Base-by-base conservation (phyloP, 2,113 vertebrate genomes). In the Furnarius figulus region DNA sequence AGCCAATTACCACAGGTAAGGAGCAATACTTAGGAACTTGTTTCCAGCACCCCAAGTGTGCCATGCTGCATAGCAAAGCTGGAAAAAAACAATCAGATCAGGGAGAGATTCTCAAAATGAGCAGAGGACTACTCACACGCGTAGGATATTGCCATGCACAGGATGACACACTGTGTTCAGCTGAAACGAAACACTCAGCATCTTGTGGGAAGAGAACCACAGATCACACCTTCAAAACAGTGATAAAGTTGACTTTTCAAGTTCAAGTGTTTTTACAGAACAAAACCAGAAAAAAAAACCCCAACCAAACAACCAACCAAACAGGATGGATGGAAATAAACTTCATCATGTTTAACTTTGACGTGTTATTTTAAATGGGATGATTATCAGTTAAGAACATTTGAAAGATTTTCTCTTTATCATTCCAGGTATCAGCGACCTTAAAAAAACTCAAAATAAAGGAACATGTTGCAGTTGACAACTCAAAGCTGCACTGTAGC, bases 121-220 rank as follows among this genome's bases (percentile, higher is more conserved):
- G 10, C 19, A 53, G 40, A 55, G 16, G 22, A 65, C 65, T 67
- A 71, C 12, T 74, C 37, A 49, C 6, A 10, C 0, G 0, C 0
- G 0, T 12, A 58, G 55, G 35, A 71, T 59, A 71, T 24, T 62
- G 39, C 42, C 35, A 63, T 19, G 24, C 40, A 70, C 49, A 85
- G n/a, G 44, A 31, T 39, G 18, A 40, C 9, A 61, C 10, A 52
- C 5, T 0, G 8, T 62, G n/a, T 12, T 70, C 28, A 66, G 25
- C 8, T 90, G n/a, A 68, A 75, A 73, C 17, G 79, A 74, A 89
- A 61, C 14, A 27, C 8, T 56, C 42, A 66, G 50, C 28, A 67
- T 21, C 50, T 83, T 77, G 28, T 42, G n/a, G 13, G 17, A 65
- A 61, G 25, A 85, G 30, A 88, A 39, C 9, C 40, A 53, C 7